These are phyloP conservation scores for Cordilura impudica DNA, from an alignment of 2,888 invertebrate species.

Conservation along the genomic window DNA sequence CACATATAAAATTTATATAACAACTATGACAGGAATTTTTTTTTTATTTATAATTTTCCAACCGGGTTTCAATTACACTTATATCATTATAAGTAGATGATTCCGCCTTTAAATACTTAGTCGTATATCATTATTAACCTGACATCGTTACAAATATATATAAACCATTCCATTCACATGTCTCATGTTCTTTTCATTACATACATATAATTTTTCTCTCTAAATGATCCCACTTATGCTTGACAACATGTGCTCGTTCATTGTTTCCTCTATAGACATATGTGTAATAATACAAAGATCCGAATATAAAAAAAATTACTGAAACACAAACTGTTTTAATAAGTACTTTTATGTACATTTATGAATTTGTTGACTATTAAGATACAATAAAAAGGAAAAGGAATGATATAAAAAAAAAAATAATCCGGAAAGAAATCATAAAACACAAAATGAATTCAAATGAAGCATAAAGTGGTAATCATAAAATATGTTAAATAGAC, in stretches of 20 bases:
- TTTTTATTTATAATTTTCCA: neutral
- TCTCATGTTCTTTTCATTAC: constrained; percentile 10
- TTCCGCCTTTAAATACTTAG: neutral
- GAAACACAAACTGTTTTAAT: neutral
- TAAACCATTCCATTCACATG: neutral
- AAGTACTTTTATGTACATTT: neutral
- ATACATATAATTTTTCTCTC: constrained; percentile 1
- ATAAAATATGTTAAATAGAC: neutral
- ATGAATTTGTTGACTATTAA: constrained; percentile 27
- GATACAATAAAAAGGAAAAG: constrained; percentile 7
- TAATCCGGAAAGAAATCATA: neutral
- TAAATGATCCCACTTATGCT: constrained; percentile 19
- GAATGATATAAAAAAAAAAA: constrained; percentile 6
- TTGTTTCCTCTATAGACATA: constrained; percentile 25
- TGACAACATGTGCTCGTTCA: neutral
- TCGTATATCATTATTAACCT: constrained; percentile 8
- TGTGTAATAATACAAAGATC: neutral
- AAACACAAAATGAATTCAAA: neutral
- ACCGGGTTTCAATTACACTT: neutral
- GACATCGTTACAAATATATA: neutral
- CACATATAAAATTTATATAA: too few relatives aligned
- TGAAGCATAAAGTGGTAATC: constrained; percentile 4
- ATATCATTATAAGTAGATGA: constrained; percentile 7
- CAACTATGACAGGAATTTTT: too few relatives aligned
- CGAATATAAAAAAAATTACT: neutral